These are phyloP conservation scores for Barnardius zonarius DNA, from an alignment of 2,113 vertebrate species.

Conservation along the genomic window DNA sequence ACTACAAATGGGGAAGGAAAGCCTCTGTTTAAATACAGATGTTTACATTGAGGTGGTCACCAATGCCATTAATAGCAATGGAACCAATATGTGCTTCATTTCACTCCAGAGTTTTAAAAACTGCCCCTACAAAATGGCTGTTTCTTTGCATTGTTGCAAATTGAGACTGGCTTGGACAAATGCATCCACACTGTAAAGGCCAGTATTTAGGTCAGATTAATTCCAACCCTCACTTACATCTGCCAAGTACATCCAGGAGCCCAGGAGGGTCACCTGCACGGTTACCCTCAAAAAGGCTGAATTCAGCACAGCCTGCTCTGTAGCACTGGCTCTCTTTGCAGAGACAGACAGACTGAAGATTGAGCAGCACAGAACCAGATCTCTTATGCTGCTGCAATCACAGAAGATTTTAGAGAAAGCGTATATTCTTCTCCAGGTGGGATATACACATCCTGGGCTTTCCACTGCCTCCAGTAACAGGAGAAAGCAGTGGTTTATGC, in stretches of 20 bases:
- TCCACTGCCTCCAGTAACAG: not conserved
- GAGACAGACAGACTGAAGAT: not conserved
- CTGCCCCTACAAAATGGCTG: not conserved
- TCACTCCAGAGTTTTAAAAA: not conserved
- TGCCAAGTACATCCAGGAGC: not conserved
- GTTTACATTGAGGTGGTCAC: not conserved
- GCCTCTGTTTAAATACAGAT: not conserved
- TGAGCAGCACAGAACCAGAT: not conserved
- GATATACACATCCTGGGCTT: not conserved
- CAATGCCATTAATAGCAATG: not conserved
- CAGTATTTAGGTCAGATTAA: not conserved
- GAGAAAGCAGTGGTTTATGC: not conserved
- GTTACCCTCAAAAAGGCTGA: not conserved
- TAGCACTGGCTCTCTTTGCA: not conserved
- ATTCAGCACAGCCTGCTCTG: not conserved
- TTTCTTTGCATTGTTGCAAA: not conserved
- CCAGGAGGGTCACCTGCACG: not conserved
- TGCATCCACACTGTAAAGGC: not conserved
- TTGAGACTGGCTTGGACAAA: not conserved
- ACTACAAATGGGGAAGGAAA: not conserved
- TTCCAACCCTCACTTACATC: not conserved
- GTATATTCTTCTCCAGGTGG: not conserved
- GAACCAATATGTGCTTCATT: not conserved
- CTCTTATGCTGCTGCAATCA: not conserved
- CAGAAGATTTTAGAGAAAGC: not conserved